A percentile compares a stretch with the other conserved stretches of the same genome.
Conservation (phyloP, 2,888 invertebrate species). For the Latrodectus hesperus region DNA sequence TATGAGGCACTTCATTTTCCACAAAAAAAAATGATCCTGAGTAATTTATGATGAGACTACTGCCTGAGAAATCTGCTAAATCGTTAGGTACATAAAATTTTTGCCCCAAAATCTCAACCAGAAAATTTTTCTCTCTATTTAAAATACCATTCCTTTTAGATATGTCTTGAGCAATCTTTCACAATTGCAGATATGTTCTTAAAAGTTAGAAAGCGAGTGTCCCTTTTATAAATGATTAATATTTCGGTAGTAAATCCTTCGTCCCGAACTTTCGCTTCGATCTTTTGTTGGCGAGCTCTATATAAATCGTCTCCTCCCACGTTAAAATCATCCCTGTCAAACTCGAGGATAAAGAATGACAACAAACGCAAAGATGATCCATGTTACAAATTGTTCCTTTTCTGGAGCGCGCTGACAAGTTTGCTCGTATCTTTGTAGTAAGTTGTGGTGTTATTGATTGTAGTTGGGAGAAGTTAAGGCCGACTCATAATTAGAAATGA, state of each 20-base stretch:
- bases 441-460: slow-evolving; percentile 41
- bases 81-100: no score
- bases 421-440: slow-evolving; percentile 17
- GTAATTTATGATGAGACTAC: no score
- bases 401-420: slow-evolving; percentile 11
- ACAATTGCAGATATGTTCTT: background rate
- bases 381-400: slow-evolving; percentile 31
- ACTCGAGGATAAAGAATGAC: slow-evolving; percentile 3
- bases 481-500: slow-evolving; percentile 49
- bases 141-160: no score
- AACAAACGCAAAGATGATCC: slow-evolving; percentile 5
- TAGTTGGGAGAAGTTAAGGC: slow-evolving; percentile 24
- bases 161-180: no score
- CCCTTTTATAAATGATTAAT: background rate
- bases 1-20: no score
- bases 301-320: slow-evolving; percentile 28
- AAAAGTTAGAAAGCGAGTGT: slow-evolving; percentile 1
- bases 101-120: no score
- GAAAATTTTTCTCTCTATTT: no score
- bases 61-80: no score
- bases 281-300: slow-evolving; percentile 26
- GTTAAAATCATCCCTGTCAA: slow-evolving; percentile 27
- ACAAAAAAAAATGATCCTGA: no score
- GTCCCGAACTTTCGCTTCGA: slow-evolving; percentile 18
- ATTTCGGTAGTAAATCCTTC: background rate